Evolutionary conservation across 1,140 invertebrate species (phyloP).

Genomic region (Ceratina australensis): DNA sequence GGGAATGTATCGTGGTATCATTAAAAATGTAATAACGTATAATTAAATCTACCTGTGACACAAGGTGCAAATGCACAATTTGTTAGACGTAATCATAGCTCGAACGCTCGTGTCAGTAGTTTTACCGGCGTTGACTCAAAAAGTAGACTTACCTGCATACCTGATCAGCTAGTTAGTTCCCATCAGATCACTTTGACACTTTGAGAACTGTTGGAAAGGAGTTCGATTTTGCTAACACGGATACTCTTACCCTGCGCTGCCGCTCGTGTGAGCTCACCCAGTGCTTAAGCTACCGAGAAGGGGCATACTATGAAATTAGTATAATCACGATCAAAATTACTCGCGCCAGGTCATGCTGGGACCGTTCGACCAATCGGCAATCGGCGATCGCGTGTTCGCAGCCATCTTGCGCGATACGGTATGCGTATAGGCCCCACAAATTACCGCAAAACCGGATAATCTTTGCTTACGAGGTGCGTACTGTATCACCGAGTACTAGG

Average conservation of each 20-base stretch:
- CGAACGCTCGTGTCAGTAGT: too few species aligned
- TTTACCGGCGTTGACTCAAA: not conserved
- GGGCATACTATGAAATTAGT: conserved; percentile 71
- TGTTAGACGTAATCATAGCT: too few species aligned
- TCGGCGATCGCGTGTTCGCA: conserved; percentile 55
- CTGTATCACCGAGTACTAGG: not conserved
- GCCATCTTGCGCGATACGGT: conserved; percentile 65
- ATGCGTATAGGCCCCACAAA: conserved; percentile 60
- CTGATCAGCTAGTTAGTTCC: not conserved
- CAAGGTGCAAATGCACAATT: too few species aligned
- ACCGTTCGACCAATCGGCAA: conserved; percentile 65
- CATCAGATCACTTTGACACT: conserved; percentile 10
- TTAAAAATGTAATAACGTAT: not conserved
- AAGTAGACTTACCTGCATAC: not conserved
- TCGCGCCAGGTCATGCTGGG: conserved; percentile 59
- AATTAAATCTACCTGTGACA: conserved; percentile 5
- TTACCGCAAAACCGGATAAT: conserved; percentile 70
- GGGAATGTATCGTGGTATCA: not conserved
- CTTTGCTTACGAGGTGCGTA: conserved; percentile 32
- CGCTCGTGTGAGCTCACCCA: conserved; percentile 60
- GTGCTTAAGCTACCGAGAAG: conserved; percentile 65
- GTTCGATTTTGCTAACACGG: conserved; percentile 54
- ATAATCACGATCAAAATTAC: conserved; percentile 74
- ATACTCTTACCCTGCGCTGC: conserved; percentile 53
- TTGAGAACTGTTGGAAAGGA: conserved; percentile 36